A percentile compares a stretch with the other conserved stretches of the same genome.
phyloP scores from a whole-genome alignment of 2,113 vertebrate species.

The Clupea harengus region DNA sequence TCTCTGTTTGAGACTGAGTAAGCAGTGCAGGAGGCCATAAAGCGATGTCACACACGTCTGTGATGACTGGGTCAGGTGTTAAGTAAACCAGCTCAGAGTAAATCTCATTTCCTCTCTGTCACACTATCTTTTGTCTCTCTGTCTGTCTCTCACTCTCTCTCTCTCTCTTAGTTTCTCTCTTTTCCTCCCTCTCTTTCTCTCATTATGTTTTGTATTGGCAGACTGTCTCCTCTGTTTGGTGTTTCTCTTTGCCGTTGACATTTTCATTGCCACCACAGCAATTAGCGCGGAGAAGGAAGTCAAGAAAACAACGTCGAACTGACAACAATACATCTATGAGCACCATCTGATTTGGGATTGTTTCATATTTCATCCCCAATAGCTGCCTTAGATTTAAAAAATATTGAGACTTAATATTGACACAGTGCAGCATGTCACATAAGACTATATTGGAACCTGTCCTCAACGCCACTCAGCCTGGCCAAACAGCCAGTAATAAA shows the following conservation, averaged over 20 bases:
- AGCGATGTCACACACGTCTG: conserved; percentile 40
- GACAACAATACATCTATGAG: neutral
- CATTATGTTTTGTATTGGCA: neutral
- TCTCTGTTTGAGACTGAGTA: neutral
- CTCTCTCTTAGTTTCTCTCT: neutral
- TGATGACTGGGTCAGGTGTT: conserved; percentile 24
- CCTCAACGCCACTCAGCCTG: neutral
- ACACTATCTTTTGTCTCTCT: conserved; percentile 17
- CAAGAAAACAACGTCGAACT: neutral
- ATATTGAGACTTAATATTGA: neutral
- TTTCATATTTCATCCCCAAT: neutral
- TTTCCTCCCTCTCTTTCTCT: conserved; percentile 16
- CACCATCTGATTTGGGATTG: neutral
- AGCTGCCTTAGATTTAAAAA: neutral
- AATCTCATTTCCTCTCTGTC: neutral
- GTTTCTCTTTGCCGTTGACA: conserved; percentile 26
- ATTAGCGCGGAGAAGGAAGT: neutral
- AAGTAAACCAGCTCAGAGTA: conserved; percentile 23
- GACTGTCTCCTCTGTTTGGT: neutral
- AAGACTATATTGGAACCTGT: neutral
- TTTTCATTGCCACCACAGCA: conserved; percentile 31
- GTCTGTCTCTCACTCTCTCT: conserved; percentile 9
- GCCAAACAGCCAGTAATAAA: neutral
- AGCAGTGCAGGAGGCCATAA: conserved; percentile 18
- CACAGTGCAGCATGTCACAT: neutral